These are phyloP conservation scores for Aphelenchoides bicaudatus DNA, from an alignment of 2,888 invertebrate species.

Conservation along the genomic window DNA sequence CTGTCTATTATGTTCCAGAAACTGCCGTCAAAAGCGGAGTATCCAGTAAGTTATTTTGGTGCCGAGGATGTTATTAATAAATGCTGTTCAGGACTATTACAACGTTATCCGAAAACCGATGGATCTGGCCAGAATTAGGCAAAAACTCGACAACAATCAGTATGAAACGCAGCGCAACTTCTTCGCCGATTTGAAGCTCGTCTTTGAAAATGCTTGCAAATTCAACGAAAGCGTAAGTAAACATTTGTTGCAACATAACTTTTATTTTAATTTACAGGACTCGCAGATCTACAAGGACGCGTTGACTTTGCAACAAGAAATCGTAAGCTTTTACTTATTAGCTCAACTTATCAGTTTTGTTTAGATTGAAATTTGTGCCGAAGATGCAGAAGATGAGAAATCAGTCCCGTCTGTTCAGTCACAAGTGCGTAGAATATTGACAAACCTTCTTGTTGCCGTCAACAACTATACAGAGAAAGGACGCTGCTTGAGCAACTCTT, in stretches of 20 bases:
- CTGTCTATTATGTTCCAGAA: constrained; percentile 90
- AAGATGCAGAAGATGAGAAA: constrained; percentile 24
- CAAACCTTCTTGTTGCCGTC: constrained; percentile 83
- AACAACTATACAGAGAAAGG: constrained; percentile 93
- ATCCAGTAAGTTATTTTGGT: not conserved
- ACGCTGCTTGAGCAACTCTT: constrained; percentile 89
- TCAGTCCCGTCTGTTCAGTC: constrained; percentile 68
- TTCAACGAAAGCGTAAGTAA: constrained; percentile 91
- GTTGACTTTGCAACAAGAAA: constrained; percentile 81
- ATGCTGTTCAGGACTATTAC: constrained; percentile 78
- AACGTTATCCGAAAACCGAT: constrained; percentile 93
- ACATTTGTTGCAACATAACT: constrained; percentile 93
- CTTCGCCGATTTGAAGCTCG: constrained; percentile 66
- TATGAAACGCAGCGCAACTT: constrained; percentile 34
- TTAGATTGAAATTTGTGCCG: constrained; percentile 69
- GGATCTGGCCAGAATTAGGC: constrained; percentile 85
- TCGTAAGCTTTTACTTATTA: too few relatives aligned
- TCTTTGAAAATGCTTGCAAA: constrained; percentile 94
- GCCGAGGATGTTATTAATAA: not conserved
- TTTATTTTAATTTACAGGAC: constrained; percentile 93
- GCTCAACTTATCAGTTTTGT: too few relatives aligned
- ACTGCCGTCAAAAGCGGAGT: constrained; percentile 74
- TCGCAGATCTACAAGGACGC: constrained; percentile 89
- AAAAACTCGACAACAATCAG: constrained; percentile 26
- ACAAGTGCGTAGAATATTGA: constrained; percentile 82